phyloP scores from a whole-genome alignment of 2,113 vertebrate species.

The Sylvietta virens region DNA sequence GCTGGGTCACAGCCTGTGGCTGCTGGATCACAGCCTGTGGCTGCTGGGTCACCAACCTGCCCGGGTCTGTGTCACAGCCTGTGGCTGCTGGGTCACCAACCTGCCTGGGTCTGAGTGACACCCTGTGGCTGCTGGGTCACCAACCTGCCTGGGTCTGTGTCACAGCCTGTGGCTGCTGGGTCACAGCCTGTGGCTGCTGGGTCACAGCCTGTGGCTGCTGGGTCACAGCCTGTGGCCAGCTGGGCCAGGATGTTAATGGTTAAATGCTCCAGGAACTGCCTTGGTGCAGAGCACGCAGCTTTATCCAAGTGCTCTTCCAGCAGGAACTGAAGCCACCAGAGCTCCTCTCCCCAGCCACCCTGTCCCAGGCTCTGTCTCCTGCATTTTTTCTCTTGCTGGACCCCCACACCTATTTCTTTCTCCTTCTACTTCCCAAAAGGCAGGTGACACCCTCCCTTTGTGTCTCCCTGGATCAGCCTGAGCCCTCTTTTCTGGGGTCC shows the following conservation, averaged over 20 bases:
- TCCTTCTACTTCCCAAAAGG: neutral
- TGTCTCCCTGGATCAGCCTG: neutral
- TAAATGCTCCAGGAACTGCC: neutral
- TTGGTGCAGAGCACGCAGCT: fast-evolving
- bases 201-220: too few relatives aligned
- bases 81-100: neutral
- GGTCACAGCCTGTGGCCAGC: neutral
- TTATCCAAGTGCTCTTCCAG: neutral
- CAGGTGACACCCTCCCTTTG: neutral
- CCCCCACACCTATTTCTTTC: neutral
- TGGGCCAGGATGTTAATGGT: neutral
- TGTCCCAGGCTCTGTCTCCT: neutral
- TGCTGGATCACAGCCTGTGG: too few relatives aligned
- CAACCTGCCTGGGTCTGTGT: too few relatives aligned
- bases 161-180: too few relatives aligned
- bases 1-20: too few relatives aligned
- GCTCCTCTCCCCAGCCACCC: neutral
- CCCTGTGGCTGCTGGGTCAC: too few relatives aligned
- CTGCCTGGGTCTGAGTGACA: neutral
- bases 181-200: too few relatives aligned
- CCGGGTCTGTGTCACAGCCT: too few relatives aligned
- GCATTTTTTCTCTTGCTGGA: neutral
- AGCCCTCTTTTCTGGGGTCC: neutral
- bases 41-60: too few relatives aligned
- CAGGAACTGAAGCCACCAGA: neutral